Base-by-base conservation (phyloP, 2,888 invertebrate species). In the Habrosyne pyritoides region DNA sequence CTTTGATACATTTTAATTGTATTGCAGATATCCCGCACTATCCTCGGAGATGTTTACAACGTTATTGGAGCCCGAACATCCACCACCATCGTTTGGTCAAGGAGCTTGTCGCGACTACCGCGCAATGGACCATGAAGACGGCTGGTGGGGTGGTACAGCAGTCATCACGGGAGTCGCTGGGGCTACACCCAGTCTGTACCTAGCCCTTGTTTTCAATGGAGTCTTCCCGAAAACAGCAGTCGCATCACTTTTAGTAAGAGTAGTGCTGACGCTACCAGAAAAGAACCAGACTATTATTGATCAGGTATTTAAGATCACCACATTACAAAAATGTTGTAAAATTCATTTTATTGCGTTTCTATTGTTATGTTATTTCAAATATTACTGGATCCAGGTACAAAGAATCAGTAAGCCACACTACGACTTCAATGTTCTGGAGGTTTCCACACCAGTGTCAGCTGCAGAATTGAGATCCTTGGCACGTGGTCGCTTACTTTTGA, bases 81-180 rank as follows among this genome's bases (percentile, higher is more conserved):
- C 96, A 2, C 95, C 96, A 0, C 95, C 95, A 7, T 95, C 71
- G 90, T 96, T 55, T 6, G 83, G 84, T 0, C 81, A 77, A 56
- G 87, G 94, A 89, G 68, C 93, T 87, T 72, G 96, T 93, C 66
- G 94, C 86, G 62, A 94, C 91, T 82, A 89, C 88, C 63, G 87
- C 63, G 58, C 77, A 10, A 75, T 84, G 55, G 86, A 93, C 57
- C 84, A 93, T 93, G 94, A 93, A 88, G 61, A 96, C 93, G 71
- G 95, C 93, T 69, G 97, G 97, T 73, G 98, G 97, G 97, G 97
- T 2, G 98, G 97, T 1, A 97, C 97, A 0, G 98, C 97, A 0
- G 95, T 97, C 30, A 95, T 98, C 0, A 96, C 97, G 0, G 96
- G 96, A 0, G 96, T 95, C 0, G 96, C 96, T 10, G 95, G 96